Evolutionary conservation across 2,888 invertebrate species (phyloP).

Genomic region (Rhagonycha fulva): DNA sequence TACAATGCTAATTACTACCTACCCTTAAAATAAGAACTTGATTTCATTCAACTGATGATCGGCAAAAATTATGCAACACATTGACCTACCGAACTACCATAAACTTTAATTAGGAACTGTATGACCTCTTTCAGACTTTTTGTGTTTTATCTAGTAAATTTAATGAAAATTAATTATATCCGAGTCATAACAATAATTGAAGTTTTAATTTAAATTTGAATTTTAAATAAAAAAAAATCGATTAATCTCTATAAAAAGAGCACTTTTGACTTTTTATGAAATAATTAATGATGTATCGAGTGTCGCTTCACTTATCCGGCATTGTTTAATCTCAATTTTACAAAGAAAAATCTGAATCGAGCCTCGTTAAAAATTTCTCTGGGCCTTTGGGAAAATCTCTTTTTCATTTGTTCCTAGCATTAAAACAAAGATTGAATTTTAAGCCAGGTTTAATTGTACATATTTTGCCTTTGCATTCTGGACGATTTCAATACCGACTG

Average conservation of each 20-base stretch:
- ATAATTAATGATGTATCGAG: neutral
- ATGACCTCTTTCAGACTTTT: too few relatives aligned
- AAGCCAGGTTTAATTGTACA: neutral
- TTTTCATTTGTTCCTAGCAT: neutral
- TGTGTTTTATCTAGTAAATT: too few relatives aligned
- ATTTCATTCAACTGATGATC: too few relatives aligned
- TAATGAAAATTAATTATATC: neutral
- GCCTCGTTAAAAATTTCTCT: neutral
- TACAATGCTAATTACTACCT: too few relatives aligned
- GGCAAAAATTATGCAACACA: too few relatives aligned
- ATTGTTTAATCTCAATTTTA: neutral
- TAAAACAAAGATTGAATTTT: neutral
- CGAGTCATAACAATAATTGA: neutral
- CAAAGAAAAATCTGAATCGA: neutral
- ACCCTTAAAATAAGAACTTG: too few relatives aligned
- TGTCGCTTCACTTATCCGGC: neutral
- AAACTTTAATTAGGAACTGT: too few relatives aligned
- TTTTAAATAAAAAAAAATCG: neutral
- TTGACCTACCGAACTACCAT: too few relatives aligned
- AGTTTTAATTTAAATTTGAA: neutral
- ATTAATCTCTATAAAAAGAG: neutral
- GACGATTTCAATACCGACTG: neutral
- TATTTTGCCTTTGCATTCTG: too few relatives aligned
- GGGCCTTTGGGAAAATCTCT: neutral
- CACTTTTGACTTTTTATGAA: neutral